phyloP scores from a whole-genome alignment of 2,113 vertebrate genomes.

The Crotophaga sulcirostris region DNA sequence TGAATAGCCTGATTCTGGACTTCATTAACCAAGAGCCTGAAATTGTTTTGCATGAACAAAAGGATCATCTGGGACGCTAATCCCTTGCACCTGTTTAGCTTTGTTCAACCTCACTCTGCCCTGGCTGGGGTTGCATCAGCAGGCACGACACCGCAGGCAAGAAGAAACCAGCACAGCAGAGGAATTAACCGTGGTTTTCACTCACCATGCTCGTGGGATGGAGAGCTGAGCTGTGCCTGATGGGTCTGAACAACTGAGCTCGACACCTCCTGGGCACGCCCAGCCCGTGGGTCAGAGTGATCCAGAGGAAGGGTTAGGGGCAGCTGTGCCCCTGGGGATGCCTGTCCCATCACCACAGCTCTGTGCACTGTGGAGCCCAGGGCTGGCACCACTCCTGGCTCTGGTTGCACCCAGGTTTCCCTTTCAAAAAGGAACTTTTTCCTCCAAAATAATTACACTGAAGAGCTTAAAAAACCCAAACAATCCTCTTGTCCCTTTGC shows the following conservation, averaged over 20 bases:
- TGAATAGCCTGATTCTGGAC: not conserved
- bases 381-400: not conserved
- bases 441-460: not conserved
- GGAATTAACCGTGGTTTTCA: not conserved
- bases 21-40: not conserved
- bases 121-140: not conserved
- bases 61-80: not conserved
- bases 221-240: accelerated
- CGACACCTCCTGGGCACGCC: accelerated
- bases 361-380: not conserved
- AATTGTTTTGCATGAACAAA: not conserved
- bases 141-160: not conserved
- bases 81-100: not conserved
- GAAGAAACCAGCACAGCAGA: not conserved
- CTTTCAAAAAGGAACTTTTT: not conserved
- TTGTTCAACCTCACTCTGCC: not conserved
- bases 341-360: accelerated
- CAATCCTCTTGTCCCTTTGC: not conserved
- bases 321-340: accelerated
- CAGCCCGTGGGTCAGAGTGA: accelerated
- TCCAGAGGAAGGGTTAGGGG: not conserved
- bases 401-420: not conserved
- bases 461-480: not conserved
- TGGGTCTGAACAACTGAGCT: not conserved
- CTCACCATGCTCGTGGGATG: accelerated